phyloP scores from a whole-genome alignment of 1,140 invertebrate species.

The Camponotus pennsylvanicus region DNA sequence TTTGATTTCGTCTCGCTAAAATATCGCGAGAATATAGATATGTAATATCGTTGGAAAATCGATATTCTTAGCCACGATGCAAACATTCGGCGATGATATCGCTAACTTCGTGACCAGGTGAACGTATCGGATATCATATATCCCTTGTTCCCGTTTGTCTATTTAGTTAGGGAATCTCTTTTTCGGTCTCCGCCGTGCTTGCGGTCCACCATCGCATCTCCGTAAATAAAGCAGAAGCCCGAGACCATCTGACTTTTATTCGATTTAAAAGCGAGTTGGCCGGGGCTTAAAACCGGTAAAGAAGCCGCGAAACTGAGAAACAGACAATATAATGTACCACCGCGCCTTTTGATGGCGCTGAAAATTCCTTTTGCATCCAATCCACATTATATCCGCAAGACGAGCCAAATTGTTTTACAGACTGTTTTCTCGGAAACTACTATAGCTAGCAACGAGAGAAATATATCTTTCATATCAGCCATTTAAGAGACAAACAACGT shows the following conservation, averaged over 20 bases:
- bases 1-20: neutral
- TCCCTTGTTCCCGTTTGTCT: neutral
- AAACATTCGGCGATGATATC: neutral
- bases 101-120: neutral
- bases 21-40: neutral
- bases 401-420: neutral
- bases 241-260: constrained; percentile 78
- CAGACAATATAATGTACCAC: constrained; percentile 42
- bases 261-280: constrained; percentile 75
- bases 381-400: neutral
- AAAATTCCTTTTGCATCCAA: constrained; percentile 41
- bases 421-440: neutral
- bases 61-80: neutral
- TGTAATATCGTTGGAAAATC: neutral
- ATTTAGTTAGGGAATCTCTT: constrained; percentile 5
- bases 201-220: constrained; percentile 8
- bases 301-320: constrained; percentile 57
- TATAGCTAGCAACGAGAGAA: neutral
- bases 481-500: constrained; percentile 9
- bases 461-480: constrained; percentile 1
- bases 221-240: constrained; percentile 75
- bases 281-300: constrained; percentile 66
- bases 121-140: constrained; percentile 7
- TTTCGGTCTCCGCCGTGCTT: constrained; percentile 34
- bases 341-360: constrained; percentile 39